These are phyloP conservation scores for Frankliniella fusca DNA, from an alignment of 2,888 invertebrate species.

Conservation along the genomic window DNA sequence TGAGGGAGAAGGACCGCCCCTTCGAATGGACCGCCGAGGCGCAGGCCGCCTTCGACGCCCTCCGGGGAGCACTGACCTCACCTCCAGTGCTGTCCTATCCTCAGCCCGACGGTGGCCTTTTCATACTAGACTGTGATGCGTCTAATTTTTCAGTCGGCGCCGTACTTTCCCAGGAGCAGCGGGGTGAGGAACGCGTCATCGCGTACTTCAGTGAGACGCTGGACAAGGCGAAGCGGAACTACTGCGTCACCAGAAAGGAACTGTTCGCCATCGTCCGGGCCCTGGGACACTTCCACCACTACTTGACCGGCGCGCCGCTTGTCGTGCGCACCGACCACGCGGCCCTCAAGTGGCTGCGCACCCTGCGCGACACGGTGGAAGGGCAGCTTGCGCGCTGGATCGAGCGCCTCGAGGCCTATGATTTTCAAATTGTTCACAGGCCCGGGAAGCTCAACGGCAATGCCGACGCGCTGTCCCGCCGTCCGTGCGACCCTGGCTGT, in stretches of 20 bases:
- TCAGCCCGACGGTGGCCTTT: background rate
- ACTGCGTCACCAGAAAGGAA: too few relatives aligned
- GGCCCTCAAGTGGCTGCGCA: constrained; percentile 40
- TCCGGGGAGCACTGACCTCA: constrained; percentile 26
- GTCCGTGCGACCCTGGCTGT: constrained; percentile 36
- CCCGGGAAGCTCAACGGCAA: constrained; percentile 37
- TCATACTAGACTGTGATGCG: constrained; percentile 36
- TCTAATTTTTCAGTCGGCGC: constrained; percentile 35
- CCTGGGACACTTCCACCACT: constrained; percentile 42
- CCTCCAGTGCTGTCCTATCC: constrained; percentile 34
- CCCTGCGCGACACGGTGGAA: constrained; percentile 43
- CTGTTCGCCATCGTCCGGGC: too few relatives aligned
- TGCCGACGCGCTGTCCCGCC: constrained; percentile 39
- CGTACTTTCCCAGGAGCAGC: constrained; percentile 36
- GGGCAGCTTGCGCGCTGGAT: constrained; percentile 43
- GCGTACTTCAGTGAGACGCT: too few relatives aligned
- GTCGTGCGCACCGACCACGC: constrained; percentile 43
- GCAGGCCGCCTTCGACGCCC: constrained; percentile 21
- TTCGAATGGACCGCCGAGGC: background rate
- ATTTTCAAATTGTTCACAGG: constrained; percentile 41
- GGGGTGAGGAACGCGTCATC: constrained; percentile 39
- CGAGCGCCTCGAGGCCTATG: constrained; percentile 41
- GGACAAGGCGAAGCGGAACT: constrained; percentile 39
- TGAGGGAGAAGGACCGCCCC: too few relatives aligned
- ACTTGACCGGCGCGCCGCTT: constrained; percentile 42